These are phyloP conservation scores for Yponomeuta sedellus DNA, from an alignment of 2,888 invertebrate species.

Conservation along the genomic window DNA sequence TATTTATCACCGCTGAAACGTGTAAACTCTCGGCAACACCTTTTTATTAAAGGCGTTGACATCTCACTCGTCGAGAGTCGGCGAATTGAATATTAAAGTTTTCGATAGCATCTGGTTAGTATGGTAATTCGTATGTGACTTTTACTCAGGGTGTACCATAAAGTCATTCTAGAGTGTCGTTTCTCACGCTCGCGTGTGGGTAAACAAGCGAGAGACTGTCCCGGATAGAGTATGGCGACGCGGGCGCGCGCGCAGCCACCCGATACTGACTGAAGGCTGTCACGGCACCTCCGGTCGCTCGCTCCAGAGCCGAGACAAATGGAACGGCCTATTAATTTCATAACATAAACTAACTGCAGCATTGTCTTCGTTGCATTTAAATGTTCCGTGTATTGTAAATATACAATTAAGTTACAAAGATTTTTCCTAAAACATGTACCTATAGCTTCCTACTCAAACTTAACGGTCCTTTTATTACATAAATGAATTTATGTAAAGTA, in stretches of 20 bases:
- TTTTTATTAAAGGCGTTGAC: constrained; percentile 61
- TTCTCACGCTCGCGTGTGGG: constrained; percentile 49
- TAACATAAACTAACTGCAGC: not conserved
- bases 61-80: constrained; percentile 62
- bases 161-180: constrained; percentile 27
- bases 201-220: constrained; percentile 49
- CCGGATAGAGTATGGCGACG: constrained; percentile 27
- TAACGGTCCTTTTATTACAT: too few species aligned
- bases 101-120: constrained; percentile 34
- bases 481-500: not conserved
- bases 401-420: too few species aligned
- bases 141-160: constrained; percentile 29
- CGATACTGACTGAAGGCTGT: constrained; percentile 68
- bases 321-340: constrained; percentile 33
- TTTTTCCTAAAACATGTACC: too few species aligned
- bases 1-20: constrained; percentile 58
- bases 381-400: not conserved
- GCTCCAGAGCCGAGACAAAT: constrained; percentile 32
- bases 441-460: too few species aligned
- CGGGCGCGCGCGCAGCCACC: constrained; percentile 69
- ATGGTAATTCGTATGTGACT: constrained; percentile 31
- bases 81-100: constrained; percentile 49
- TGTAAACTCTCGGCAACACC: constrained; percentile 51
- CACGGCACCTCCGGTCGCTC: constrained; percentile 45
- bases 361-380: not conserved